Evolutionary conservation across 2,797 vertebrate species (phyloP), one percentile per base, ranked within the genome.

Genomic region (Sebastes wilsoni): DNA sequence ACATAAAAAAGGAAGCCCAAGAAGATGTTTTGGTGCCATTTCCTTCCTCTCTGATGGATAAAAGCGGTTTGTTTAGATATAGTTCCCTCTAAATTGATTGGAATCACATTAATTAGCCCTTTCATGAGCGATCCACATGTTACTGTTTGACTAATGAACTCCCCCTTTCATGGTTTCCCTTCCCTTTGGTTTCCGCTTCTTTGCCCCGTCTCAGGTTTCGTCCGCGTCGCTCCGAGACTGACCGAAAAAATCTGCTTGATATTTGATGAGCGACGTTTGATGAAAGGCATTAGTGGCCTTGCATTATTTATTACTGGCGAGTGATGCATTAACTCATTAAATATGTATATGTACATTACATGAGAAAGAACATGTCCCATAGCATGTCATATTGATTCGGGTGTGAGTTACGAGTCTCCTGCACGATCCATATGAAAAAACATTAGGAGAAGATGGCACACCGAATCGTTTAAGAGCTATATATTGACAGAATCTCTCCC

Each of bases 281-380:
- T 92, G 91, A 92, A 89, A 92, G 80, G 88, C 93, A 94, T 94
- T 94, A 94, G 93, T 20, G 38, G 54, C 22, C 52, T 52, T 94
- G 92, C 91, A 95, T 94, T 94, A 95, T 95, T 94, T 81, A 95
- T 92, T 89, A 90, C 70, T 11, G 73, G 77, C 34, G 83, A 93
- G 88, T 85, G 91, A 94, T 93, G 93, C 94, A 94, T 94, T 94
- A 94, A 91, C 82, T 88, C 91, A 95, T 95, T 85, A 95, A 95
- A 93, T 84, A 94, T 95, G 89, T 77, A 95, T 93, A 80, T 67
- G 90, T 86, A 77, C 94, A 93, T 95, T 94, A 95, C 94, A 95
- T 89, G 92, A 91, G 87, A 84, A 89, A 77, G 92, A 93, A 91
- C 94, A 94, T 89, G 92, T 90, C 89, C 89, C 90, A 81, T 86